Evolutionary conservation across 2,113 vertebrate genomes (phyloP).

Genomic region (Nothoprocta perdicaria): DNA sequence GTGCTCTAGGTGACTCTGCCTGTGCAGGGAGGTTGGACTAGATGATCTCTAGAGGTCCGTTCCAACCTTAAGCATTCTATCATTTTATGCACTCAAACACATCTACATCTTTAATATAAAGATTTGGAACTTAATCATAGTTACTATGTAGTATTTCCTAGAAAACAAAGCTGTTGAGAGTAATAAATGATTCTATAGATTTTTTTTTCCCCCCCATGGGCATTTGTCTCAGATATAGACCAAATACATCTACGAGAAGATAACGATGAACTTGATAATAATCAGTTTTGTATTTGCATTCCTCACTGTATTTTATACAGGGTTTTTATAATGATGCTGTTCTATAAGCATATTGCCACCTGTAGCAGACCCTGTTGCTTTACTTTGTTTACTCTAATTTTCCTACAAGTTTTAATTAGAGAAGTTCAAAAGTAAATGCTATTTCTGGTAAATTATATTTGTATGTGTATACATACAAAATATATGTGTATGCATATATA

Average conservation of each 20-base stretch:
- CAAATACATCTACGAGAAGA: neutral
- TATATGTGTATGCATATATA: neutral
- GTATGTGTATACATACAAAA: neutral
- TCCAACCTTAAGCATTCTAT: too few relatives aligned
- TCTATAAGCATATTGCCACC: neutral
- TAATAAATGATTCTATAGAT: accelerated
- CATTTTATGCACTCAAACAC: neutral
- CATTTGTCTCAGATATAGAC: neutral
- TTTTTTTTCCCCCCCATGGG: neutral
- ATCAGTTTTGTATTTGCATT: neutral
- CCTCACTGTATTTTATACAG: neutral
- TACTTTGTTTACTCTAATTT: neutral
- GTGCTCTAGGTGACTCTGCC: too few relatives aligned
- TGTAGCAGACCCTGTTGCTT: neutral
- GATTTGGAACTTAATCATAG: neutral
- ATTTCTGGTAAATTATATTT: neutral
- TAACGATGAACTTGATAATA: neutral
- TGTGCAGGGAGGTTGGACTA: too few relatives aligned
- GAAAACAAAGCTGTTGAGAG: neutral
- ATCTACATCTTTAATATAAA: neutral
- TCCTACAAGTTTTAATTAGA: neutral
- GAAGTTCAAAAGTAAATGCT: neutral
- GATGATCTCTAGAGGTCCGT: too few relatives aligned
- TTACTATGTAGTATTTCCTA: neutral
- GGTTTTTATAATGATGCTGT: neutral